Percentiles rank a stretch among this genome's conserved stretches.
These are phyloP conservation scores for Calosoma granatense DNA, from an alignment of 1,140 invertebrate genomes.

Conservation along the genomic window DNA sequence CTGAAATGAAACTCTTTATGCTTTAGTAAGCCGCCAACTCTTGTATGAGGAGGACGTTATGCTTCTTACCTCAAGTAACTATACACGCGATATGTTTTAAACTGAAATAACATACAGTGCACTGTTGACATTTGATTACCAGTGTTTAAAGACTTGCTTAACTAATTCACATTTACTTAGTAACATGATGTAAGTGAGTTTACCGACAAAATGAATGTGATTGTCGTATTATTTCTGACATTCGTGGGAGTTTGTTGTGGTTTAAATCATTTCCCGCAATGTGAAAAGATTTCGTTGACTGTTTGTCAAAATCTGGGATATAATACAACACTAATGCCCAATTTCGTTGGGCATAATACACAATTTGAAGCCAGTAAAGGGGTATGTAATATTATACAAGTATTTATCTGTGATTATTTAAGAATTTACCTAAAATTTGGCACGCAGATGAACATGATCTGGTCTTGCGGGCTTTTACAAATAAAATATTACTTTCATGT, in stretches of 20 bases:
- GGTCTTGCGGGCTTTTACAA: too few species aligned
- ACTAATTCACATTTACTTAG: neutral
- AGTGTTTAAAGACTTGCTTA: too few species aligned
- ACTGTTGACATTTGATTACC: neutral
- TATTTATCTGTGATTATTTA: neutral
- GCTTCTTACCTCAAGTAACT: neutral
- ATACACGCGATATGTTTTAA: too few species aligned
- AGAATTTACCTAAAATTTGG: too few species aligned
- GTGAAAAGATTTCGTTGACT: slow-evolving; percentile 69
- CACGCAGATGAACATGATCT: too few species aligned
- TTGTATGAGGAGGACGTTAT: neutral
- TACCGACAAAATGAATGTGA: too few species aligned
- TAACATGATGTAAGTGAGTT: neutral
- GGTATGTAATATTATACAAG: slow-evolving; percentile 40
- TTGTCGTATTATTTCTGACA: too few species aligned
- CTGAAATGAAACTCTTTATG: neutral
- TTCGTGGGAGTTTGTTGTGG: too few species aligned
- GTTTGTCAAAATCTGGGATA: slow-evolving; percentile 75
- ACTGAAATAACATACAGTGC: too few species aligned
- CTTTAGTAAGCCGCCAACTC: neutral
- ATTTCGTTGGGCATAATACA: slow-evolving; percentile 65
- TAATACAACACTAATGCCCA: slow-evolving; percentile 82
- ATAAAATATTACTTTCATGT: too few species aligned
- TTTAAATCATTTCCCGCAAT: slow-evolving; percentile 40
- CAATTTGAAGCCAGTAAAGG: slow-evolving; percentile 61